Conservation (phyloP, 2,797 vertebrate genomes). For the Thamnophis elegans region DNA sequence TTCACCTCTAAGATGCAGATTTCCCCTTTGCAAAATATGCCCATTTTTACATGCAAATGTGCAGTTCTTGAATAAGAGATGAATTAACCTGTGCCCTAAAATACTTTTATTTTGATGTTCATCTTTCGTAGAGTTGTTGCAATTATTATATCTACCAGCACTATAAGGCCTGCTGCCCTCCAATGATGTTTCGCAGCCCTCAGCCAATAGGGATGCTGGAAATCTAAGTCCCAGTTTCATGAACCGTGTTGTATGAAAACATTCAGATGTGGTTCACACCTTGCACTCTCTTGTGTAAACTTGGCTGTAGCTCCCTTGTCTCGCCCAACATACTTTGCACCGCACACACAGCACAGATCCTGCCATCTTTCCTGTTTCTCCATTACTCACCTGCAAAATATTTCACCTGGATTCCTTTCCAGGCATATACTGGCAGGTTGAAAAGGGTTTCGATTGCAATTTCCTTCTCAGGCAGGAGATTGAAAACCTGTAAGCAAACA, state of each 20-base stretch:
- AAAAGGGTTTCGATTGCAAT: neutral
- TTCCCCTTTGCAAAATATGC: too few relatives aligned
- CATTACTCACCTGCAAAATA: neutral
- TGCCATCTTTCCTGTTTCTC: neutral
- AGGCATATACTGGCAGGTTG: neutral
- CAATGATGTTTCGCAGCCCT: too few relatives aligned
- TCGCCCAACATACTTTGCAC: neutral
- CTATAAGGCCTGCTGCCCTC: too few relatives aligned
- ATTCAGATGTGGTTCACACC: neutral
- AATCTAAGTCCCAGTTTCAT: too few relatives aligned
- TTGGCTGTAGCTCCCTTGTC: neutral
- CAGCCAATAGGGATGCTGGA: too few relatives aligned
- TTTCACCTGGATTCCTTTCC: neutral
- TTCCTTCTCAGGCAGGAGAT: constrained; percentile 29
- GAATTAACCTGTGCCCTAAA: too few relatives aligned
- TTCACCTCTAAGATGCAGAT: too few relatives aligned
- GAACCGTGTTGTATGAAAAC: neutral
- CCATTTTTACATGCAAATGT: too few relatives aligned
- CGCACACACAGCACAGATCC: neutral
- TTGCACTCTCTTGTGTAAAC: neutral
- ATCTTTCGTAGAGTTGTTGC: too few relatives aligned
- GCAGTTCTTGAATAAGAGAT: too few relatives aligned
- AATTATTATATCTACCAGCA: too few relatives aligned
- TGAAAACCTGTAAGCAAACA: constrained; percentile 12
- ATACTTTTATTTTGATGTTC: too few relatives aligned